Evolutionary conservation across 1,140 invertebrate genomes (phyloP), one percentile per base, ranked within the genome.

Genomic region (Diploscapter pachys): DNA sequence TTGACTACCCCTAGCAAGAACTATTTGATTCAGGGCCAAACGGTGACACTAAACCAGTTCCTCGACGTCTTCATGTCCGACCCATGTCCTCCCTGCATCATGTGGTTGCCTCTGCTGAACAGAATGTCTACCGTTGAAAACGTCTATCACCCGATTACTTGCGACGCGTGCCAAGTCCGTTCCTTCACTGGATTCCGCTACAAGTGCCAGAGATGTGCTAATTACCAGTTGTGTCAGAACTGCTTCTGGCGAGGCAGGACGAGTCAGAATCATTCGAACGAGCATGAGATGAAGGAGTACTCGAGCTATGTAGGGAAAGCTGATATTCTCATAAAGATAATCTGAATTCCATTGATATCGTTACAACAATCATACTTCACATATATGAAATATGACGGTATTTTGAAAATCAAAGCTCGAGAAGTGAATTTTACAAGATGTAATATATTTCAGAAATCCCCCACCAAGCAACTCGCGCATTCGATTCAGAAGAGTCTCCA

Each of bases 261-360:
- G 63, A 93, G 93, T 57, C 90, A 91, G 73, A 91, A 91, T 72
- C 95, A 98, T 86, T 92, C 91, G 77, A 92, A 93, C 83, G 93
- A 96, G 80, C 96, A 99, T 88, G 93, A 96, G 88, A 95, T 97
- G 86, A 96, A 97, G 88, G 96, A 99, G 87, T 97, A 98, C 86
- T 92, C 93, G 74, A 92, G 92, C 82, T 96, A 94, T 90, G 93
- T 95, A 89, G 90, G 93, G 90, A 5, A 55, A 5, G 11, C 56
- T 68, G 53, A 5, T 2, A 65, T 9, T 49, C 6, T 73, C 64
- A 6, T 8, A 4, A 50, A 56, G 2, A 62, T 55, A 31, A 51
- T 51, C 4, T 49, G 3, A 69, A 70, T 31, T 54, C 2, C 50
- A 4, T 56, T 4, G 5, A 48, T 3, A 61, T n/a, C 31, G 31